Evolutionary conservation across 1,140 invertebrate species (phyloP).

Genomic region (Daktulosphaira vitifoliae): DNA sequence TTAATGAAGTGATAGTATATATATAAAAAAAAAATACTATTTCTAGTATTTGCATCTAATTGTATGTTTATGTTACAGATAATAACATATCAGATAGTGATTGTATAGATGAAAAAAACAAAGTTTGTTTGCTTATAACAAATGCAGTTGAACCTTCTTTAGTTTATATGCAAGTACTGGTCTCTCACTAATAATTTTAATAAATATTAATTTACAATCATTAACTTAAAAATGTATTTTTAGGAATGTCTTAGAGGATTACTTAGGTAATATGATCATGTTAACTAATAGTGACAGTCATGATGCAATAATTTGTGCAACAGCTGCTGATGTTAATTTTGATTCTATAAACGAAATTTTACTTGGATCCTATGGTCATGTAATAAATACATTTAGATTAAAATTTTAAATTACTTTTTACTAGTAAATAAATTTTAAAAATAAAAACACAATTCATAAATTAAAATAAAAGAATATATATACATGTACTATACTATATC

Average conservation of each 20-base stretch:
- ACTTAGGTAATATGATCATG: neutral
- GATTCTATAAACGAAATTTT: constrained; percentile 23
- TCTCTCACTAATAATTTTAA: neutral
- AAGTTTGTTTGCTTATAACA: constrained; percentile 15
- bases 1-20: too few species aligned
- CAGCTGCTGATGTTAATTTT: constrained; percentile 13
- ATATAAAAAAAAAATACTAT: too few species aligned
- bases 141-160: constrained; percentile 11
- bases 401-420: too few species aligned
- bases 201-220: neutral
- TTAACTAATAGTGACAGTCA: neutral
- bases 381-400: neutral
- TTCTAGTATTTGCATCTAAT: too few species aligned
- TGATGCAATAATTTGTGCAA: neutral
- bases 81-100: neutral
- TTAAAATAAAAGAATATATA: too few species aligned
- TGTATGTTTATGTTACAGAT: neutral
- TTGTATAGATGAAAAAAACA: constrained; percentile 14
- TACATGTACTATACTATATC: too few species aligned
- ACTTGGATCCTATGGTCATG: constrained; percentile 7
- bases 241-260: constrained; percentile 7
- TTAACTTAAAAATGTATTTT: neutral
- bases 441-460: too few species aligned
- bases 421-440: too few species aligned
- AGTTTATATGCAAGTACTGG: constrained; percentile 26